Conservation (phyloP, 1,140 invertebrate species). For the Aphis craccivora region DNA sequence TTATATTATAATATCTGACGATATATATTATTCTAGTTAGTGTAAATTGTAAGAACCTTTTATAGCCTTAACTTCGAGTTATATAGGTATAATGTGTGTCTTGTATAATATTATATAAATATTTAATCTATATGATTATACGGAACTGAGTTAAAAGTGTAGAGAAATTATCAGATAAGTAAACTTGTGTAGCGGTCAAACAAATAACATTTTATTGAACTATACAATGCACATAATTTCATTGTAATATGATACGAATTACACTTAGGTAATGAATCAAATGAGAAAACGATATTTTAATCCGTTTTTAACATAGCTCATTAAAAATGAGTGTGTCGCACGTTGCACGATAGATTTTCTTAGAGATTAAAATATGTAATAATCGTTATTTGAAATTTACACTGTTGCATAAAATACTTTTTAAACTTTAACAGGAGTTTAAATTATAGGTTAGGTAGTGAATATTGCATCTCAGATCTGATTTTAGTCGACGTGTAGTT, state of each 20-base stretch:
- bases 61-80: not conserved
- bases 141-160: not conserved
- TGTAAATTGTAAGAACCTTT: not conserved
- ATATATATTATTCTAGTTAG: not conserved
- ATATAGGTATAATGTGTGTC: no score
- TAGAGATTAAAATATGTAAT: not conserved
- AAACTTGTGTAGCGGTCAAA: not conserved
- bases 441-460: constrained; percentile 20
- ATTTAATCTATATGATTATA: not conserved
- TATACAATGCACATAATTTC: not conserved
- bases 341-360: not conserved
- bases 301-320: not conserved
- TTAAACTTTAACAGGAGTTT: constrained; percentile 10
- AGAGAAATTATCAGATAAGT: not conserved
- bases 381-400: not conserved
- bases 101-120: not conserved
- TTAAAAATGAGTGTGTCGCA: constrained; percentile 23
- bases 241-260: constrained; percentile 14
- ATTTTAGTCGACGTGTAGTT: constrained; percentile 4
- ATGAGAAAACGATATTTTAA: not conserved
- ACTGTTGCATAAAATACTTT: constrained; percentile 23
- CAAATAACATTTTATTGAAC: constrained; percentile 4
- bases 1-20: not conserved
- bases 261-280: not conserved
- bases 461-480: constrained; percentile 2